Conservation (phyloP, 1,140 invertebrate species). For the Drosophila subpulchrella region DNA sequence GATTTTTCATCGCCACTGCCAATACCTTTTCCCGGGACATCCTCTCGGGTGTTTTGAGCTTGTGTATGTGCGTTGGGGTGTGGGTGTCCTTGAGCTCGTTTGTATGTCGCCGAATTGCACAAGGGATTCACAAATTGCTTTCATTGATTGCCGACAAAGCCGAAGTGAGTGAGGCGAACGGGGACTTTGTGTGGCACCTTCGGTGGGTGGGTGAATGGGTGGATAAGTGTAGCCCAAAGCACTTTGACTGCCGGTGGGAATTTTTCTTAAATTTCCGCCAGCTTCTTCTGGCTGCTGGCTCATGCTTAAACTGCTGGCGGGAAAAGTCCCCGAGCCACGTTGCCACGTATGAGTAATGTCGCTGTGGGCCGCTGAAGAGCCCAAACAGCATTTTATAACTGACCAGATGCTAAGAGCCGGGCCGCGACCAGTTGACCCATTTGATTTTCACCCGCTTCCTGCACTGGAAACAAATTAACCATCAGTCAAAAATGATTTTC, state of each 20-base stretch:
- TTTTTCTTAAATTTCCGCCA: conserved; percentile 40
- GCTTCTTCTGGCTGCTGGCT: background rate
- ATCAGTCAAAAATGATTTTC: too few relatives aligned
- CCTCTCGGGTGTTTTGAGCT: conserved; percentile 1
- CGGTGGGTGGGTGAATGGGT: background rate
- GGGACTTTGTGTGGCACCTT: conserved; percentile 18
- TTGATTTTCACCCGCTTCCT: background rate
- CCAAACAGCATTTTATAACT: conserved; percentile 60
- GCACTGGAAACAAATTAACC: background rate
- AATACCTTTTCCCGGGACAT: conserved; percentile 43
- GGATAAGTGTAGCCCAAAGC: conserved; percentile 4
- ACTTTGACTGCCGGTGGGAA: conserved; percentile 18
- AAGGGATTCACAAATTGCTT: conserved; percentile 81
- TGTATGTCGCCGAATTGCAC: conserved; percentile 69
- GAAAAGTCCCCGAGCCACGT: conserved; percentile 21
- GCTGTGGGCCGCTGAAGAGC: conserved; percentile 20
- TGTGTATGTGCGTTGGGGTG: conserved; percentile 5
- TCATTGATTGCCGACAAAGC: conserved; percentile 77
- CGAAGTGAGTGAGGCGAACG: conserved; percentile 18
- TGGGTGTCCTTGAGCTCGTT: conserved; percentile 64
- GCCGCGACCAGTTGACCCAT: conserved; percentile 40
- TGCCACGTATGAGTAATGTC: conserved; percentile 58
- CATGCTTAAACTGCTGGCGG: conserved; percentile 11
- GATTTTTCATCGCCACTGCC: conserved; percentile 59
- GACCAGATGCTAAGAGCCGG: conserved; percentile 45